Base-by-base conservation (phyloP, 2,113 vertebrate genomes). In the Odobenus rosmarus region DNA sequence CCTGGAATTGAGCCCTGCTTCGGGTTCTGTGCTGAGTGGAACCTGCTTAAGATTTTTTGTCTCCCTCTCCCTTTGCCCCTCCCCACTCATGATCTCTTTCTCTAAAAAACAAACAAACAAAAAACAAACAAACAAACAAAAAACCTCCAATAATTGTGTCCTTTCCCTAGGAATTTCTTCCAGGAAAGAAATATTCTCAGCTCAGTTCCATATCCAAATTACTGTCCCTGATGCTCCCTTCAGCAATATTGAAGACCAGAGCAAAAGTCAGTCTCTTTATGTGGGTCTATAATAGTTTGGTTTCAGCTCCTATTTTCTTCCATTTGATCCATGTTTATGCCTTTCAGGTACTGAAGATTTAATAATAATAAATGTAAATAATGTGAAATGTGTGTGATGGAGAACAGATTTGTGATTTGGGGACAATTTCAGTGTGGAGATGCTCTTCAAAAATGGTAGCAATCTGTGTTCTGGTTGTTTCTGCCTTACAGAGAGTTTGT, bases 301-400 rank as follows among this genome's bases (percentile, higher is more conserved):
- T 71, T 95, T 95, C 26, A n/a, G 23, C 71, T 85, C 12, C 55
- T 49, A n/a, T 74, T 93, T 85, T 31, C 11, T 90, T 55, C 49
- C 33, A 51, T 90, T 72, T 90, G n/a, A 92, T 80, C 6, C 4
- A 39, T 96, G 62, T 92, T 96, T 85, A 88, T 90, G 67, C 69
- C 39, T 93, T 90, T 39, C 59, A 97, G 98, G 98, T 98, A 98
- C 97, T 95, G 33, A 92, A 93, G 3, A 88, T 72, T 90, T 93
- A 85, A 98, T 96, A 97, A 98, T 97, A 97, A 97, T 95, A 96
- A 89, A 92, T 89, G 46, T 67, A 87, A 93, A 86, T 36, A 93
- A 90, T 88, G 80, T 95, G 82, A 96, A 95, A 3, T 51, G 2
- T 79, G 46, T 67, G n/a, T 31, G n/a, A 12, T 36, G 71, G 71